Evolutionary conservation across 2,888 invertebrate species (phyloP), one percentile per base, ranked within the genome.

Genomic region (Athrips mouffetella): DNA sequence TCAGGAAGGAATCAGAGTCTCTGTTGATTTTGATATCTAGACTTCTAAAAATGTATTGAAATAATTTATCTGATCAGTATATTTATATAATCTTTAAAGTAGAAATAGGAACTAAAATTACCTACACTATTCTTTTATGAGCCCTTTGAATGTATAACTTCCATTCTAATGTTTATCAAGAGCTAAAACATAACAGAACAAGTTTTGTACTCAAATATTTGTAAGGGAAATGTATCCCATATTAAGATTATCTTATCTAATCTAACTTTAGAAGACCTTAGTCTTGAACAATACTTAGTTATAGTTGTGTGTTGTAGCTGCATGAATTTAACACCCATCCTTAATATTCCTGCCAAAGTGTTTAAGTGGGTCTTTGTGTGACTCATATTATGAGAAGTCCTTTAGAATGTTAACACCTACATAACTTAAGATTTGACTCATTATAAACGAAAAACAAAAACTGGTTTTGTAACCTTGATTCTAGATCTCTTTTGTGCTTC

Each of bases 401-500:
- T 21, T 6, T 18, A n/a, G 21, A 5, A 11, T 16, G 20, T 11
- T 37, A 50, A 65, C 41, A 20, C 42, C 29, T 29, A 30, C 37
- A 39, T 45, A 13, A 33, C 45, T 48, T 50, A 56, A 47, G 53
- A 31, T 13, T 41, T 56, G 52, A 59, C 42, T 55, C 53, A 56
- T 51, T 31, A 31, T 42, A 41, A 47, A 41, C 49, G 40, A 48
- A 52, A 47, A 37, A n/a, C n/a, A 57, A 50, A 57, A 75, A 73
- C 76, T 59, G 68, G 76, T 80, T 70, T 58, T 57, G 49, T 61
- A 70, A 69, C 77, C 79, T 76, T 76, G 73, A 52, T 53, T 57
- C 55, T 33, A 33, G 45, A 27, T 33, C 15, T 16, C 13, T 51
- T 49, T 50, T 59, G 63, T 68, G 69, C 72, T 76, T 74, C 72